phyloP scores from a whole-genome alignment of 2,113 vertebrate genomes.

The Craseonycteris thonglongyai region DNA sequence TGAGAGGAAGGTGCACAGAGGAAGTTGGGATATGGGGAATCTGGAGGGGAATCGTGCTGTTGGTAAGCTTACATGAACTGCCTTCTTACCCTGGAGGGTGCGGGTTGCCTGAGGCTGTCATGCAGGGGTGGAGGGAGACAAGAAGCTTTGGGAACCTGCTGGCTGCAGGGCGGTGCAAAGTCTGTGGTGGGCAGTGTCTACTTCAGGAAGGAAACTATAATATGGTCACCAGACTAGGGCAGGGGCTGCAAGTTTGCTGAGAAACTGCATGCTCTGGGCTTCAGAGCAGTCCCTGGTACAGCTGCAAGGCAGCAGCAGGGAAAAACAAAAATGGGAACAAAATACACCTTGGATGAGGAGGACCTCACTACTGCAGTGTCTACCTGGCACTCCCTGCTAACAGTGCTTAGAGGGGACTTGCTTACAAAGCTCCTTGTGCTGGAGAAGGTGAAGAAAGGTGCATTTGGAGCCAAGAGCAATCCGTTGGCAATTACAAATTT shows the following conservation, averaged over 20 bases:
- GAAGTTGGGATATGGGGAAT: neutral
- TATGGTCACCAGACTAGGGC: neutral
- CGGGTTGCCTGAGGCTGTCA: neutral
- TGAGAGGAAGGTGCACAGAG: fast-evolving
- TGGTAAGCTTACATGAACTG: neutral
- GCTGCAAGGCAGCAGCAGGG: neutral
- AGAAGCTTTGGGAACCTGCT: neutral
- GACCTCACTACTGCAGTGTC: neutral
- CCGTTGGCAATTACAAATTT: neutral
- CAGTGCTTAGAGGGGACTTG: neutral
- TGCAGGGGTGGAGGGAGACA: neutral
- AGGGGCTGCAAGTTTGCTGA: fast-evolving
- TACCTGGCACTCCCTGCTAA: neutral
- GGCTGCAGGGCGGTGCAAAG: neutral
- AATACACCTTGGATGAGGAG: neutral
- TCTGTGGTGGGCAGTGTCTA: neutral
- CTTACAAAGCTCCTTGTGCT: neutral
- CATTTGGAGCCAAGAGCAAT: neutral
- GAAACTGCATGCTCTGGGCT: neutral
- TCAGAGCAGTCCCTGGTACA: neutral
- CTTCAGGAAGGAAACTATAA: neutral
- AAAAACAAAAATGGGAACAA: neutral
- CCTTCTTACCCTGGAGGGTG: neutral
- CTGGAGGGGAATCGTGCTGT: neutral
- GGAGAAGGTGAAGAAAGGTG: neutral